Conservation (phyloP, 2,888 invertebrate species). For the Ommatoiulus sabulosus region DNA sequence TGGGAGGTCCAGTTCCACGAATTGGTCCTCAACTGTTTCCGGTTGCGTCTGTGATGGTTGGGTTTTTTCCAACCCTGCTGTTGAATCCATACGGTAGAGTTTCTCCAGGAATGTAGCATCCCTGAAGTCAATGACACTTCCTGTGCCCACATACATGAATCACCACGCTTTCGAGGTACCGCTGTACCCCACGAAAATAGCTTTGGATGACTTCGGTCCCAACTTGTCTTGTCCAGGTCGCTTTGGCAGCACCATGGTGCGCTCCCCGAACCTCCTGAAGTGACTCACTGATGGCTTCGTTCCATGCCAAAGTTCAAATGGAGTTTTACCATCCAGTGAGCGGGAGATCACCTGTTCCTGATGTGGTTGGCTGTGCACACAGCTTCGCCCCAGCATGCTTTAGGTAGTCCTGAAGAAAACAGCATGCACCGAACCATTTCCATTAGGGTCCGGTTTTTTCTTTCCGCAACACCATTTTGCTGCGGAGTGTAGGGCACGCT, state of each 20-base stretch:
- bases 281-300: background rate
- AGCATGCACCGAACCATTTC: background rate
- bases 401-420: background rate
- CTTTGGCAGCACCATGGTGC: background rate
- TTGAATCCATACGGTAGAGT: background rate
- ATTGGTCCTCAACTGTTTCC: too few relatives aligned
- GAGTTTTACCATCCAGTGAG: background rate
- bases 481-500: conserved; percentile 57
- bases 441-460: background rate
- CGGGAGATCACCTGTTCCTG: background rate
- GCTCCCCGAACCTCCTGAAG: background rate
- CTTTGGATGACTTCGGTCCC: background rate
- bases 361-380: background rate
- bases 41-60: background rate
- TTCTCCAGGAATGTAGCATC: background rate
- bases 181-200: background rate
- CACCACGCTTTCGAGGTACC: background rate
- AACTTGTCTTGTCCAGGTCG: background rate
- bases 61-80: background rate
- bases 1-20: too few relatives aligned
- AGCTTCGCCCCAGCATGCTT: background rate
- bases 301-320: background rate
- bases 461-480: conserved; percentile 57
- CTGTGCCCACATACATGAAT: background rate
- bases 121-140: background rate